A percentile compares a stretch with the other conserved stretches of the same genome.
phyloP scores from a whole-genome alignment of 1,140 invertebrate species.

The Dinoponera quadriceps region DNA sequence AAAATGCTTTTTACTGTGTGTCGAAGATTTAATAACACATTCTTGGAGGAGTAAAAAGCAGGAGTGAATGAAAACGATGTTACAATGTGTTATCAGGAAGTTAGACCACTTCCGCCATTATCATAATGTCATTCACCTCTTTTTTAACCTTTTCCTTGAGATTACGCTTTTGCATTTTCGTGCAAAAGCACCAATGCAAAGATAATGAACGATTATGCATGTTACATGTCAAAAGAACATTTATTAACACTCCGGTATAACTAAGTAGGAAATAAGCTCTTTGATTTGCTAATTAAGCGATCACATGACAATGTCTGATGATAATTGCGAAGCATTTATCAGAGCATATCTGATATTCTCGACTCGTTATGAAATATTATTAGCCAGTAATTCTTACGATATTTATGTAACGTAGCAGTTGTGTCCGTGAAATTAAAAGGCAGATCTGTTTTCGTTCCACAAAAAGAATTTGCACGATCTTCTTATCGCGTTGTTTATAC shows the following conservation, averaged over 20 bases:
- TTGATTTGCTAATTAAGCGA: constrained; percentile 28
- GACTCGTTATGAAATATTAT: constrained; percentile 1
- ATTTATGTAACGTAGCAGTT: background rate
- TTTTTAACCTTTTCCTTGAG: background rate
- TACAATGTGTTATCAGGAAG: background rate
- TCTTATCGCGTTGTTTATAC: constrained; percentile 16
- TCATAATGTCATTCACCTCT: background rate
- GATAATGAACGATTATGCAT: background rate
- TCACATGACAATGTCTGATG: background rate
- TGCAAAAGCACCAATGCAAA: too few species aligned
- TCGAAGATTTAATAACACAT: background rate
- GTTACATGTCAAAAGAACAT: background rate
- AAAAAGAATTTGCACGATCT: background rate
- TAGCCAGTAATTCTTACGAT: background rate
- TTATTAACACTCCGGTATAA: background rate
- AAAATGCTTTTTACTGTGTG: background rate
- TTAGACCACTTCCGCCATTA: background rate
- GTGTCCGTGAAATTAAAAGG: background rate
- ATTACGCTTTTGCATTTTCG: background rate
- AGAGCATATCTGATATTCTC: constrained; percentile 9
- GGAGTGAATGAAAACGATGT: background rate
- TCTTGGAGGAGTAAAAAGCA: background rate
- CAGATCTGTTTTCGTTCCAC: background rate
- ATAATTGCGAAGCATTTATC: background rate
- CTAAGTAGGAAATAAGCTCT: background rate